phyloP scores from a whole-genome alignment of 2,888 invertebrate genomes.

The Nomada lathburiana region DNA sequence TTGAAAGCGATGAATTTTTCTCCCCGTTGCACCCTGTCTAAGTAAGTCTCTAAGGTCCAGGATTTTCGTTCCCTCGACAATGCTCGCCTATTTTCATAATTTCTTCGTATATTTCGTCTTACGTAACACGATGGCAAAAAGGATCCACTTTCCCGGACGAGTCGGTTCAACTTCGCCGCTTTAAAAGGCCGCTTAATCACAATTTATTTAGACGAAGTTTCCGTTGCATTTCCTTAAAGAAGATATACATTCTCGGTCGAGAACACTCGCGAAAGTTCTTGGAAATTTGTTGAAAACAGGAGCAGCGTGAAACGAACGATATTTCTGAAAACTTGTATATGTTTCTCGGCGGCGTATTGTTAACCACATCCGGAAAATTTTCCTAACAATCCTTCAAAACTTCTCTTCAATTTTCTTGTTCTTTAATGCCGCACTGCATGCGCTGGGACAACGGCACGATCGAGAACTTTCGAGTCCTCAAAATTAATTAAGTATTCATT shows the following conservation, averaged over 20 bases:
- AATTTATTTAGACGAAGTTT: slow-evolving; percentile 38
- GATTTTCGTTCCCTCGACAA: slow-evolving; percentile 10
- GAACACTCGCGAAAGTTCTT: neutral
- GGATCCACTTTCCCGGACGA: slow-evolving; percentile 10
- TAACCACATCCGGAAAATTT: neutral
- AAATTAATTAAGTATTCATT: neutral
- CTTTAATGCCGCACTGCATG: too few species aligned
- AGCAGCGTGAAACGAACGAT: neutral
- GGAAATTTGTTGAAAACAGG: neutral
- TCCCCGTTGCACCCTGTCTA: neutral
- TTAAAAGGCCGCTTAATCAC: slow-evolving; percentile 36
- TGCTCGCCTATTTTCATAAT: slow-evolving; percentile 34
- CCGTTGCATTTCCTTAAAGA: slow-evolving; percentile 34
- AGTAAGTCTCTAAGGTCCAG: neutral
- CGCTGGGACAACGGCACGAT: neutral
- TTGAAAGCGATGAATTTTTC: slow-evolving; percentile 26
- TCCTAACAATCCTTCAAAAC: neutral
- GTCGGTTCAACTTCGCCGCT: slow-evolving; percentile 30
- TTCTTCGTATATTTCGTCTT: slow-evolving; percentile 25
- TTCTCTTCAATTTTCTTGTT: neutral
- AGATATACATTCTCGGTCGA: slow-evolving; percentile 1
- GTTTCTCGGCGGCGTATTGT: neutral
- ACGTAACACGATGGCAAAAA: neutral
- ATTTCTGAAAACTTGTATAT: neutral
- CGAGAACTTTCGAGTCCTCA: neutral